Conservation (phyloP, 2,113 vertebrate species). For the Cricetomys ansorgei region DNA sequence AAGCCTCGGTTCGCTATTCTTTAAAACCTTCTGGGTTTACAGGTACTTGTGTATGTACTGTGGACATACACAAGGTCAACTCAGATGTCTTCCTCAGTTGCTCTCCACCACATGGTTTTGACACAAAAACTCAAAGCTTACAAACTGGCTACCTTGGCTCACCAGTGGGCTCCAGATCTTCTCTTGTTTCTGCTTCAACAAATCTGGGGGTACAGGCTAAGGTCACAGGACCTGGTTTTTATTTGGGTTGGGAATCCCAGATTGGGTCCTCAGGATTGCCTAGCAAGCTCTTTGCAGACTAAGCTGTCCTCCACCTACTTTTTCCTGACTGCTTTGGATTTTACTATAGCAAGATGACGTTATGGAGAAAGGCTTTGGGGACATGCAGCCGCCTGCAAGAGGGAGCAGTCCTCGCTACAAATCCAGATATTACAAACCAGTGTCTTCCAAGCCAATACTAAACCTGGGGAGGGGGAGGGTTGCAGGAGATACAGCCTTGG, state of each 20-base stretch:
- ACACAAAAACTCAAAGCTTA: not conserved
- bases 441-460: not conserved
- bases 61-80: too few species aligned
- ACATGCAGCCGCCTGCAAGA: fast-evolving
- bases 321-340: not conserved
- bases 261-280: not conserved
- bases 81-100: too few species aligned
- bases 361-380: not conserved
- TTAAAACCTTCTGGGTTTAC: too few species aligned
- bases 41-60: too few species aligned
- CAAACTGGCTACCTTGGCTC: too few species aligned
- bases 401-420: not conserved
- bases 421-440: fast-evolving
- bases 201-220: too few species aligned
- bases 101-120: not conserved
- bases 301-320: not conserved
- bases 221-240: not conserved
- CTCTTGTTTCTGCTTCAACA: not conserved
- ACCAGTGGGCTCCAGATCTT: not conserved
- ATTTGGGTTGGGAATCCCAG: too few species aligned
- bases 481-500: not conserved
- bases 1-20: not conserved
- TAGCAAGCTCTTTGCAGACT: too few species aligned
- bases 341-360: not conserved
- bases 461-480: not conserved